Evolutionary conservation across 2,888 invertebrate species (phyloP).

Genomic region (Mythimna loreyi): DNA sequence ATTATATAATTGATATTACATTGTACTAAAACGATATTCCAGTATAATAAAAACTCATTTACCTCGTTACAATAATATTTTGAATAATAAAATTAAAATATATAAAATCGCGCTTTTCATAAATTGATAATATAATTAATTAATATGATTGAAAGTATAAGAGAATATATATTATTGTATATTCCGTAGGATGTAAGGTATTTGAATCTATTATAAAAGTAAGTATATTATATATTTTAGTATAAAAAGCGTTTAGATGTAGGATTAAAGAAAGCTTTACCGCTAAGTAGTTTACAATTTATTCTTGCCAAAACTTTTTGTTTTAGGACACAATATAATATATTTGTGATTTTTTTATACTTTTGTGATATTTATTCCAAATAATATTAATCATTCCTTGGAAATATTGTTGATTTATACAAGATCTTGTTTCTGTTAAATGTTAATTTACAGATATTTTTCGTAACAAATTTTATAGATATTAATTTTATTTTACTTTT

Average conservation of each 20-base stretch:
- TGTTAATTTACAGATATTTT: background rate
- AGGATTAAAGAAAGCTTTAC: constrained; percentile 53
- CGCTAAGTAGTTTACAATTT: constrained; percentile 41
- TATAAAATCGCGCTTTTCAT: constrained; percentile 14
- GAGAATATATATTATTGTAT: constrained; percentile 1
- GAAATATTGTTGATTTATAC: constrained; percentile 6
- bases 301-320: constrained; percentile 72
- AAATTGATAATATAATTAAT: constrained; percentile 13
- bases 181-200: constrained; percentile 37
- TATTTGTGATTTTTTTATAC: constrained; percentile 18
- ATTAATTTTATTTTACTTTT: background rate
- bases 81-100: constrained; percentile 4
- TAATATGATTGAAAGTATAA: background rate
- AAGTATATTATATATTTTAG: constrained; percentile 44
- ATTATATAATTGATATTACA: constrained; percentile 28
- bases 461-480: background rate
- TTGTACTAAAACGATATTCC: constrained; percentile 21
- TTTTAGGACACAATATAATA: constrained; percentile 6
- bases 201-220: constrained; percentile 38
- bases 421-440: constrained; percentile 1
- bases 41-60: constrained; percentile 39
- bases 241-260: constrained; percentile 42
- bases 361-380: constrained; percentile 56
- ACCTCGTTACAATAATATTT: constrained; percentile 45
- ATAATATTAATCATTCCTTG: constrained; percentile 36